These are phyloP conservation scores for Todiramphus chloris DNA, from an alignment of 2,113 vertebrate species.

Conservation along the genomic window DNA sequence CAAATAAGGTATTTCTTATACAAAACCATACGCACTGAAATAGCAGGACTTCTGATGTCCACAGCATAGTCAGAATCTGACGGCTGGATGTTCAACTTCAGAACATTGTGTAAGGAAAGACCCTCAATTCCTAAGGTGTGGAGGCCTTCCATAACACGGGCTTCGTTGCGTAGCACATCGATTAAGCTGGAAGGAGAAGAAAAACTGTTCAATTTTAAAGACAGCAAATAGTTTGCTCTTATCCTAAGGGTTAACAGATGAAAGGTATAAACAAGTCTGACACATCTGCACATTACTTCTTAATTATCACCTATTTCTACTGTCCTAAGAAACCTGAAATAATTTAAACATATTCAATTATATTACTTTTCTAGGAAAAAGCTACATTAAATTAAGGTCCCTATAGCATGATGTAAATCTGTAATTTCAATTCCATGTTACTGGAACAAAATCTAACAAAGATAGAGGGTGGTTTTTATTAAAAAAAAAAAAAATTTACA, in stretches of 20 bases:
- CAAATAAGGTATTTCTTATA: background rate
- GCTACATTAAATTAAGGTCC: background rate
- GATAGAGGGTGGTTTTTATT: background rate
- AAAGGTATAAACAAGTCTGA: background rate
- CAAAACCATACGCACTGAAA: constrained; percentile 80
- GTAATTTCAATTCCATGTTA: background rate
- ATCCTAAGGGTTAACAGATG: background rate
- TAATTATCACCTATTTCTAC: background rate
- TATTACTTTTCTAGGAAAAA: background rate
- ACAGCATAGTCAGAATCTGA: constrained; percentile 93
- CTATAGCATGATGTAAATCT: background rate
- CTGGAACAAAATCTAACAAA: background rate
- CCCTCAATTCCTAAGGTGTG: constrained; percentile 90
- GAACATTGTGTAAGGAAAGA: constrained; percentile 87
- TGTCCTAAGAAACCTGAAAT: background rate
- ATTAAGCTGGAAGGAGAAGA: constrained; percentile 80
- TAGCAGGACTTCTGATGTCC: constrained; percentile 91
- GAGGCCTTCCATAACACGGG: constrained; percentile 93
- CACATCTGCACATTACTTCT: background rate
- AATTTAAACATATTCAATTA: background rate
- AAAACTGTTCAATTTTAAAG: background rate
- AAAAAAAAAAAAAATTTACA: background rate
- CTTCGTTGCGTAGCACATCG: constrained; percentile 93
- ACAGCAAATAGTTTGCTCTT: background rate
- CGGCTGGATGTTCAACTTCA: constrained; percentile 92